Conservation (phyloP, 2,113 vertebrate genomes). For the Trochalopteron elliotii region DNA sequence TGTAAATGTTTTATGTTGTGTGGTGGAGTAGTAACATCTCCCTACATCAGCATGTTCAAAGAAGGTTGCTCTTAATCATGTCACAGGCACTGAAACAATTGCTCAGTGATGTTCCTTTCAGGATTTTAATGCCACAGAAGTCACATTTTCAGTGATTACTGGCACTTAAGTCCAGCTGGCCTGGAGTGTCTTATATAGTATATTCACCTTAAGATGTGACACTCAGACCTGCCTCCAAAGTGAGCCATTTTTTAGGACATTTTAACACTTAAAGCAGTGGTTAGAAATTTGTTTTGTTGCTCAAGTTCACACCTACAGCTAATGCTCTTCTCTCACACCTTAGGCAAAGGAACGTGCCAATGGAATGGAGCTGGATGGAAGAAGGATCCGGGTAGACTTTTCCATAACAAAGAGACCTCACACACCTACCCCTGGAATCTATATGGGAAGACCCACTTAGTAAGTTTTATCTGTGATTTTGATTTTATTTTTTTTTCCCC, state of each 20-base stretch:
- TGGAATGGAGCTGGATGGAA: slow-evolving; percentile 96
- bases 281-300: neutral
- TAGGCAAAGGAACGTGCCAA: slow-evolving; percentile 96
- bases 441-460: slow-evolving; percentile 97
- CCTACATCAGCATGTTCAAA: neutral
- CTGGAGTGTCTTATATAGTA: neutral
- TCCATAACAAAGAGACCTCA: slow-evolving; percentile 96
- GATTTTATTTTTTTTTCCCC: neutral
- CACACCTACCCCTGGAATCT: slow-evolving; percentile 96
- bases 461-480: slow-evolving; percentile 38
- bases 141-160: neutral
- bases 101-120: neutral
- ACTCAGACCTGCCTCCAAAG: neutral
- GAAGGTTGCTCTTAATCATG: neutral
- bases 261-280: neutral
- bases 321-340: neutral
- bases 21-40: neutral
- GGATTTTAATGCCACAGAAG: neutral
- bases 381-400: slow-evolving; percentile 93
- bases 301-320: neutral
- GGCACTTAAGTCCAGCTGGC: neutral
- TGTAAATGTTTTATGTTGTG: neutral
- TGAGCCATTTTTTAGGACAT: neutral
- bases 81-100: neutral
- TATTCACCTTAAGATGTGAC: neutral